Evolutionary conservation across 2,113 vertebrate species (phyloP), one percentile per base, ranked within the genome.

Genomic region (Columbina picui): DNA sequence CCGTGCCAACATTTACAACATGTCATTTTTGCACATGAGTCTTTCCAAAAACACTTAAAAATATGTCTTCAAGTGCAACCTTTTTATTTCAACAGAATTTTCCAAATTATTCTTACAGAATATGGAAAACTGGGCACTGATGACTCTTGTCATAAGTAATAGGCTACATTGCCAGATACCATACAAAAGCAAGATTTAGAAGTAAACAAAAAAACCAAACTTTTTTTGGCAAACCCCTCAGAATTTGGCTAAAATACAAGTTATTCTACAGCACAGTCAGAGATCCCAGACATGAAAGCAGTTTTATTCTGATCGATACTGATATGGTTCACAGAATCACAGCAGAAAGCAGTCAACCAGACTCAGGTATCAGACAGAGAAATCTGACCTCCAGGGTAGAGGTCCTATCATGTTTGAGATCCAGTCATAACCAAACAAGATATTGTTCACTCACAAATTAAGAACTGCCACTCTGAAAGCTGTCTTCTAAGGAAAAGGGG

Each of bases 301-400:
- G 9, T 59, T 77, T 56, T 84, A 63, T 74, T 94, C 21, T 77
- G 69, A 61, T 86, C 43, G 1, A 92, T 76, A 68, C 9, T 53
- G 49, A 80, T 65, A 74, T 6, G 26, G 75, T 92, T 89, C 84
- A 87, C 52, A 73, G 68, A 78, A 75, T 36, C 67, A 55, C 39
- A 88, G 68, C 30, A 94, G 83, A 92, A 82, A 74, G 39, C 78
- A 77, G 83, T 77, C 85, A 94, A 39, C 57, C 39, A 69, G n/a
- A 85, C 39, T n/a, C 65, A 45, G 34, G 23, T 71, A 27, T 69
- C 2, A 0, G 55, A 45, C 82, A 55, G 89, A 93, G 50, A 92
- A 94, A 63, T 39, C 43, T 67, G 55, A 90, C 83, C 59, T 87
- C 45, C 45, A 69, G 57, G 21, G 22, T 20, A 67, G n/a, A 25